phyloP scores from a whole-genome alignment of 2,113 vertebrate species.

The Apus apus region DNA sequence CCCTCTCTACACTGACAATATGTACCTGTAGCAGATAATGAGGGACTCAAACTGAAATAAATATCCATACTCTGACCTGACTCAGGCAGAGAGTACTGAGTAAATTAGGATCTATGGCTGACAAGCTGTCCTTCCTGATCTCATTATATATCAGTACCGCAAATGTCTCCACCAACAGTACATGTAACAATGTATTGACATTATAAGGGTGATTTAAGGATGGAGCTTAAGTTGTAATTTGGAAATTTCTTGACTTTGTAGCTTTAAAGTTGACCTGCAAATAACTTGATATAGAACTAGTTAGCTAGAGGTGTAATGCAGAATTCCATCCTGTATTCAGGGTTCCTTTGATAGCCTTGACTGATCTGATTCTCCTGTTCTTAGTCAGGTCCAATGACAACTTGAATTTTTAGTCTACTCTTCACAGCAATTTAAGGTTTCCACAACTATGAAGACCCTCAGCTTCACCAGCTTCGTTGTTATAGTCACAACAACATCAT shows the following conservation, averaged over 20 bases:
- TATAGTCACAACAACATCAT: background rate
- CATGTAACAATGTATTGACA: background rate
- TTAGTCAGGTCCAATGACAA: background rate
- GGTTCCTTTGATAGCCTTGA: background rate
- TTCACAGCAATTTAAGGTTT: background rate
- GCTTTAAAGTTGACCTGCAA: background rate
- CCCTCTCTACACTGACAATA: background rate
- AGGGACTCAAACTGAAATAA: constrained; percentile 3
- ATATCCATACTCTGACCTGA: background rate
- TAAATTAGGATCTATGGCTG: constrained; percentile 24
- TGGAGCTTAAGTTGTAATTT: background rate
- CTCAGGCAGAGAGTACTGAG: background rate
- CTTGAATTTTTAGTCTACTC: background rate
- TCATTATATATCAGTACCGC: background rate
- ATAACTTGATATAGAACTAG: background rate
- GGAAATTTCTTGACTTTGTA: background rate
- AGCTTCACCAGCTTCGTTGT: background rate
- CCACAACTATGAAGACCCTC: background rate
- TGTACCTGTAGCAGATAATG: background rate
- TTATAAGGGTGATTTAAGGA: background rate
- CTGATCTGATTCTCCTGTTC: background rate
- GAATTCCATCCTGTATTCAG: background rate
- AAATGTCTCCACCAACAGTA: background rate
- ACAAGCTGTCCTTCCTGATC: background rate
- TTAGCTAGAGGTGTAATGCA: background rate